These are phyloP conservation scores for Myoxocephalus aenaeus DNA, from an alignment of 2,797 vertebrate species.

Conservation along the genomic window DNA sequence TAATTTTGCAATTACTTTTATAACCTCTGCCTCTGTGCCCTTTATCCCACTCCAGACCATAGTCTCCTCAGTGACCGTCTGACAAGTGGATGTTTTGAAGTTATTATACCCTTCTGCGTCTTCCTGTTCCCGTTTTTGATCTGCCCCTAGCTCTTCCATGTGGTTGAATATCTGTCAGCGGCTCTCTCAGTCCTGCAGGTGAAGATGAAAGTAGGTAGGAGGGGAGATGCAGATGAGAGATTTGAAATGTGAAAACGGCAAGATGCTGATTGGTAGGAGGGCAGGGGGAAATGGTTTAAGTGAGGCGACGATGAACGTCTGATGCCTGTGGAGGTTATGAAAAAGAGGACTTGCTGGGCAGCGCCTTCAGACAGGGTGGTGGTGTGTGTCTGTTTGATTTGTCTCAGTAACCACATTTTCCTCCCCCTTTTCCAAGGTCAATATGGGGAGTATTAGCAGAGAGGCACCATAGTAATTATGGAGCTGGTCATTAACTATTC, in stretches of 20 bases:
- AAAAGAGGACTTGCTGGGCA: background rate
- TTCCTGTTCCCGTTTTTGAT: background rate
- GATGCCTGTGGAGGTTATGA: background rate
- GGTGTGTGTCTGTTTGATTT: conserved; percentile 44
- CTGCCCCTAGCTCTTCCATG: background rate
- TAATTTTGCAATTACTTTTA: background rate
- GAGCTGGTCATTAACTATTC: conserved; percentile 81
- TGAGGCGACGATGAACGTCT: conserved; percentile 7
- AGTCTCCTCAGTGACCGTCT: background rate
- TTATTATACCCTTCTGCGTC: background rate
- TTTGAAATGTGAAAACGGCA: conserved; percentile 16
- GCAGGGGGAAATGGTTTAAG: conserved; percentile 3
- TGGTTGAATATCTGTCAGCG: background rate
- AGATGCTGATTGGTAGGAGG: conserved; percentile 12
- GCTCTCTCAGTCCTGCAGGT: conserved; percentile 12
- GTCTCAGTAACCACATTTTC: conserved; percentile 30
- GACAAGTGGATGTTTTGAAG: background rate
- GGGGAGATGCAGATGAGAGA: conserved; percentile 2
- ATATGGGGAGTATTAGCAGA: conserved; percentile 61
- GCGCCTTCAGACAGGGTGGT: background rate
- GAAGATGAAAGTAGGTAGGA: background rate
- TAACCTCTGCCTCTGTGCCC: background rate
- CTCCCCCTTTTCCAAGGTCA: conserved; percentile 75
- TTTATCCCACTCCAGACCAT: background rate
- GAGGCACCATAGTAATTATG: conserved; percentile 62